These are phyloP conservation scores for Pocillopora meandrina DNA, from an alignment of 92 coral and sea anemone genomes.

Conservation along the genomic window DNA sequence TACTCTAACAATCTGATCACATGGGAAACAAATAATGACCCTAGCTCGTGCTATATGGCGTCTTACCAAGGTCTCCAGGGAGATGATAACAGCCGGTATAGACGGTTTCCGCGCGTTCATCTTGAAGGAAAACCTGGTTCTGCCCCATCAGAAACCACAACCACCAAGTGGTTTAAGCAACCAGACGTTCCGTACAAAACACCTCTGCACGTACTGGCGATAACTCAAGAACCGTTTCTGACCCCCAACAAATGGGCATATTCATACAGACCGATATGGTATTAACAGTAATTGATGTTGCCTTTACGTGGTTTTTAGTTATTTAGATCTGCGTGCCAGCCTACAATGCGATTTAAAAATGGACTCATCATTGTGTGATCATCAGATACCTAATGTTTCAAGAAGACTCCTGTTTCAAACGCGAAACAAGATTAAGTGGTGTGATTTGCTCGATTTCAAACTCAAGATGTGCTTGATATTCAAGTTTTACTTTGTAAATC, in stretches of 20 bases:
- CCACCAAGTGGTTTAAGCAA: constrained; percentile 69
- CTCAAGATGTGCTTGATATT: too few species aligned
- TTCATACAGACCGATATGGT: constrained; percentile 81
- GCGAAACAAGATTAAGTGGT: too few species aligned
- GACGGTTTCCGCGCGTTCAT: constrained; percentile 78
- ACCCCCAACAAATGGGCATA: constrained; percentile 85
- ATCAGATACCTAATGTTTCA: too few species aligned
- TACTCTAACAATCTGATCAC: constrained; percentile 84
- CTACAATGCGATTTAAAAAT: too few species aligned
- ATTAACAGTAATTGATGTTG: neutral
- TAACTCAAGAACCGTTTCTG: constrained; percentile 85
- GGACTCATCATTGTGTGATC: too few species aligned
- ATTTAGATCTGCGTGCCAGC: neutral
- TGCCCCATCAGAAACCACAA: constrained; percentile 74
- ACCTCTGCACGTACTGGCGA: constrained; percentile 86
- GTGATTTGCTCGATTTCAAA: too few species aligned
- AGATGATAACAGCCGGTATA: constrained; percentile 51
- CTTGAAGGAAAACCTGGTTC: constrained; percentile 72
- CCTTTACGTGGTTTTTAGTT: neutral
- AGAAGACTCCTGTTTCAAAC: too few species aligned
- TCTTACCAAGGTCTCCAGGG: constrained; percentile 60
- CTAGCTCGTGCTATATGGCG: constrained; percentile 71
- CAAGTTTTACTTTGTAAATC: too few species aligned
- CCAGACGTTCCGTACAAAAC: constrained; percentile 72
- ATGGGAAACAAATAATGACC: constrained; percentile 60